A percentile compares a stretch with the other conserved stretches of the same genome.
Conservation (phyloP, 2,113 vertebrate species). For the Epinephelus moara region DNA sequence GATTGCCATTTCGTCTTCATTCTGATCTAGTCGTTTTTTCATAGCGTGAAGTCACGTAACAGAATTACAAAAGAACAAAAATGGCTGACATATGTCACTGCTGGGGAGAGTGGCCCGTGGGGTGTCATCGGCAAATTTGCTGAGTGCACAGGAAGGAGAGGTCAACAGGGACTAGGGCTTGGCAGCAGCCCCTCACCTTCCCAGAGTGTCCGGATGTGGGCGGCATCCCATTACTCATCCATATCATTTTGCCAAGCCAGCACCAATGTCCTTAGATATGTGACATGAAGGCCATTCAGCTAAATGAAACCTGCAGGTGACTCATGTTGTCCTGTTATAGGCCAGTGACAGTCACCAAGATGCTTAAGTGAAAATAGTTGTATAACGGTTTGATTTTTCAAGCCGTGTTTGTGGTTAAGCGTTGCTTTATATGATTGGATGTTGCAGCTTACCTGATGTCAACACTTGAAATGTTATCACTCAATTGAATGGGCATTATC, state of each 20-base stretch:
- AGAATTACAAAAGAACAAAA: conserved; percentile 55
- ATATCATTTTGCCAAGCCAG: conserved; percentile 82
- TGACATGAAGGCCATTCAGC: conserved; percentile 81
- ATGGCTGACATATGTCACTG: conserved; percentile 72
- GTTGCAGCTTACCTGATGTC: not conserved
- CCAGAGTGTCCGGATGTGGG: conserved; percentile 78
- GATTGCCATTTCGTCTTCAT: not conserved
- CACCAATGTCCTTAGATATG: conserved; percentile 79
- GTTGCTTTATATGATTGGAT: not conserved
- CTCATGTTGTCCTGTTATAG: conserved; percentile 56
- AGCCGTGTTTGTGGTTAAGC: not conserved
- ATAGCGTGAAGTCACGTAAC: conserved; percentile 16
- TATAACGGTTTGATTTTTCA: not conserved
- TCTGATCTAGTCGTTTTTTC: conserved; percentile 2
- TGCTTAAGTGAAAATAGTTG: not conserved
- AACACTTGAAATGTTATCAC: too few relatives aligned
- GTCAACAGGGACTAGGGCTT: conserved; percentile 79
- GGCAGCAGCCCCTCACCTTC: conserved; percentile 83
- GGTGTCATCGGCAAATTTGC: conserved; percentile 76
- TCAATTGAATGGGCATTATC: too few relatives aligned
- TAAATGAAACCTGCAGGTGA: conserved; percentile 76
- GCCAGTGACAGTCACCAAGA: conserved; percentile 17
- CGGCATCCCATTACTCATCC: conserved; percentile 83
- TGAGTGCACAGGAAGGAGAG: conserved; percentile 77
- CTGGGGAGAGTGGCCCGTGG: conserved; percentile 44